phyloP scores from a whole-genome alignment of 2,888 invertebrate genomes.

The Ramazzottius varieornatus region DNA sequence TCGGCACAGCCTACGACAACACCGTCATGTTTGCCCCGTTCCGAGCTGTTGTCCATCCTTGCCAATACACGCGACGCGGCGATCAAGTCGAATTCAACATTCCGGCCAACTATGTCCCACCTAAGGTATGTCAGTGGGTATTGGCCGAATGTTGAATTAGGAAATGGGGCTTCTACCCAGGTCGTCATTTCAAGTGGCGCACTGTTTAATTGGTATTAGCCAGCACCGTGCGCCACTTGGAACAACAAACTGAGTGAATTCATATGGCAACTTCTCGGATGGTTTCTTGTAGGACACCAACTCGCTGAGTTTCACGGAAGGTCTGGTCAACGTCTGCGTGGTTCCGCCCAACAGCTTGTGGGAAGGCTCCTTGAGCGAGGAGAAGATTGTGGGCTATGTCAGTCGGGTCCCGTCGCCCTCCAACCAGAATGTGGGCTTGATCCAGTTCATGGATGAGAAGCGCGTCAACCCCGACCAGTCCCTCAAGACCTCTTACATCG shows the following conservation, averaged over 20 bases:
- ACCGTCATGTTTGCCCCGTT: not conserved
- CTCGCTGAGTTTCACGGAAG: slow-evolving; percentile 1
- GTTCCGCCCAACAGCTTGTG: not conserved
- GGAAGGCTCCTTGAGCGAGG: not conserved
- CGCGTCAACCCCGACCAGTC: not conserved
- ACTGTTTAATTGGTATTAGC: too few species aligned
- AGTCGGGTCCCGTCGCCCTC: not conserved
- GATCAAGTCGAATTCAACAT: slow-evolving; percentile 3
- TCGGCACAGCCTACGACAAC: not conserved
- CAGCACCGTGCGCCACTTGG: too few species aligned
- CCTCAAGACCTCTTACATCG: not conserved
- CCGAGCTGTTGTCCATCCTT: not conserved
- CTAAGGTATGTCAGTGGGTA: too few species aligned
- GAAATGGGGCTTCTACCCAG: too few species aligned
- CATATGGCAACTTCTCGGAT: too few species aligned
- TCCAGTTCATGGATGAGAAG: slow-evolving; percentile 4
- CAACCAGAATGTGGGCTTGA: not conserved
- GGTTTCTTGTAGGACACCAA: not conserved
- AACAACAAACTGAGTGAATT: too few species aligned
- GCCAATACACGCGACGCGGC: slow-evolving; percentile 2
- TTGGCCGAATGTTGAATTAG: too few species aligned
- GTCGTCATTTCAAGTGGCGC: too few species aligned
- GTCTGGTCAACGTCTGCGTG: not conserved
- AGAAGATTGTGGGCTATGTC: slow-evolving; percentile 3
- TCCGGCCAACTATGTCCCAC: not conserved